These are phyloP conservation scores for Lycophotia porphyrea DNA, from an alignment of 2,888 invertebrate genomes.

Conservation along the genomic window DNA sequence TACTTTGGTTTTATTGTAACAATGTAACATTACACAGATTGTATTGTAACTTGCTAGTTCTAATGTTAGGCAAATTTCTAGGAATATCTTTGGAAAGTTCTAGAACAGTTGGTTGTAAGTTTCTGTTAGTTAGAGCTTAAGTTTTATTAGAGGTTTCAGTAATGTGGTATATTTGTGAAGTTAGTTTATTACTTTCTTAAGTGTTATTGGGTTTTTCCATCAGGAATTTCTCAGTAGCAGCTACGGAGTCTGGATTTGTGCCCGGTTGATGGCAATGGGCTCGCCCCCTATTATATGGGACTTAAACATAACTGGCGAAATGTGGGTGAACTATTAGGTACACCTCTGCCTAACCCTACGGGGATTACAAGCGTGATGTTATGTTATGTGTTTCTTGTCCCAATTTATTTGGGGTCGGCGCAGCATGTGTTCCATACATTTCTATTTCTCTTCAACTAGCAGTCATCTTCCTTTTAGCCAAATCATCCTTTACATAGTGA, in stretches of 20 bases:
- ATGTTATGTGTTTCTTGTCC: no score
- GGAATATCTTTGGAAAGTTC: constrained; percentile 22
- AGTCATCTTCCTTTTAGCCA: neutral
- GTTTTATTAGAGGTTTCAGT: constrained; percentile 11
- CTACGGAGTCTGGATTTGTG: no score
- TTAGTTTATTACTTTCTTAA: constrained; percentile 7
- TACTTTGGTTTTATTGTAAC: constrained; percentile 59
- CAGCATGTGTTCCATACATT: neutral
- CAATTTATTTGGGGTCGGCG: neutral
- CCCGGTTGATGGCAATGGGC: no score
- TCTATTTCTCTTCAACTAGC: neutral
- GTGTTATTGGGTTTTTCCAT: no score
- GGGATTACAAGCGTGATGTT: no score
- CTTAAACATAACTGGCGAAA: no score
- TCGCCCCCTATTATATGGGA: no score
- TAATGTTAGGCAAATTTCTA: constrained; percentile 32
- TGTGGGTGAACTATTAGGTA: no score
- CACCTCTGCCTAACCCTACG: no score
- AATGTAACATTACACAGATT: constrained; percentile 59
- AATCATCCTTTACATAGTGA: neutral
- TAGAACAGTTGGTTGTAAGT: constrained; percentile 3
- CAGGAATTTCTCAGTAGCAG: no score
- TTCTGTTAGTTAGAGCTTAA: neutral
- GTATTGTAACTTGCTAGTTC: constrained; percentile 48
- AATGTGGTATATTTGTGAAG: neutral